Evolutionary conservation across 2,113 vertebrate species (phyloP).

Genomic region (Ellobius talpinus): DNA sequence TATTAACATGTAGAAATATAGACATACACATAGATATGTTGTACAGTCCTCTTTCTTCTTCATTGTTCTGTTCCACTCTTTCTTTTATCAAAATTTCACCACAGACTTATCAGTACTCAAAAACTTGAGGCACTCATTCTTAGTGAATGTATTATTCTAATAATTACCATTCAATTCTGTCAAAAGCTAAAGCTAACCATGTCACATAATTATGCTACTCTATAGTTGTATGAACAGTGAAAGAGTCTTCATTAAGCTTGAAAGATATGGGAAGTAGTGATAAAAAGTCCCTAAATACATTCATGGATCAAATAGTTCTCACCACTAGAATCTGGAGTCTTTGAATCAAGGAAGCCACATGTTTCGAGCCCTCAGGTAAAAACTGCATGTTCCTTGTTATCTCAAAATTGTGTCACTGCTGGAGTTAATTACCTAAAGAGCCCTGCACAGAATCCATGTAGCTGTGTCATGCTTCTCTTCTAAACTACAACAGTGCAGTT

Average conservation of each 20-base stretch:
- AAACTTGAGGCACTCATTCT: neutral
- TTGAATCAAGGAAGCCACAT: conserved; percentile 14
- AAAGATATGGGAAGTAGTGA: neutral
- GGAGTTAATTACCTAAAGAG: conserved; percentile 64
- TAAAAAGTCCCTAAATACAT: neutral
- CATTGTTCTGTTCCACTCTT: neutral
- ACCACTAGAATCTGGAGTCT: neutral
- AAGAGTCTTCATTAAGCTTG: conserved; percentile 5
- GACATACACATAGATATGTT: neutral
- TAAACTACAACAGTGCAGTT: conserved; percentile 73
- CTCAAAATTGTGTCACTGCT: conserved; percentile 49
- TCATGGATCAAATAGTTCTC: neutral
- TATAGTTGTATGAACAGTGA: neutral
- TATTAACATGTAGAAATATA: neutral
- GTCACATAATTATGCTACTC: neutral
- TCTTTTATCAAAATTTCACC: neutral
- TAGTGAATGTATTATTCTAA: neutral
- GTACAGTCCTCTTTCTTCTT: neutral
- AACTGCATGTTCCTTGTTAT: conserved; percentile 47
- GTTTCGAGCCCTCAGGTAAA: conserved; percentile 36
- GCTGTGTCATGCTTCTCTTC: conserved; percentile 52
- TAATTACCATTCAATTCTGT: neutral
- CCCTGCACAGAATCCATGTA: conserved; percentile 26
- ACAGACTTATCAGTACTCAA: neutral
- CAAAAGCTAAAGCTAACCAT: neutral